Evolutionary conservation across 2,888 invertebrate genomes (phyloP), one percentile per base, ranked within the genome.

Genomic region (Drosophila fulvimacula): DNA sequence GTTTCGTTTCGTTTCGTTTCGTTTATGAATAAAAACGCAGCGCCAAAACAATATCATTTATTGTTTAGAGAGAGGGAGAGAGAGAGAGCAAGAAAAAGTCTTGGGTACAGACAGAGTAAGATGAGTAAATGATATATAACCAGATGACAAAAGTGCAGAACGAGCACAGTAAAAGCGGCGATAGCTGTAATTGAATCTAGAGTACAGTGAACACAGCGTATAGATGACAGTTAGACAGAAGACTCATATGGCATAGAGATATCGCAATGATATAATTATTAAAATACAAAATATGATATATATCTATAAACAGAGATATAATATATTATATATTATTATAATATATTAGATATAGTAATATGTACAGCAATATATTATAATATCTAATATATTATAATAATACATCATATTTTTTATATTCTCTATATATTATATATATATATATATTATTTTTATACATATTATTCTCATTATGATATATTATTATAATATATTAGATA

Each of bases 31-130:
- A n/a, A n/a, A 30, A 36, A 53, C 53, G 63, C 32, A 17, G 69
- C 65, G 30, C 75, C 63, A 84, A 69, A 79, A 85, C 81, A 82
- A 82, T 82, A 79, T 79, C 78, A 76, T 78, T 82, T 80, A 85
- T 82, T 82, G 85, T 82, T 75, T 77, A 70, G 15, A 55, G 60
- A 38, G 41, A 55, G 68, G 51, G 21, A 15, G 7, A 41, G 19
- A 13, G 19, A 44, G 39, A 52, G 46, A n/a, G 3, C n/a, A 4
- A 19, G 5, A 30, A n/a, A 24, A 24, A 55, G 46, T 32, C 60
- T 65, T 52, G 53, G 57, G 70, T 64, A 60, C 55, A 24, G 38
- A 24, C 52, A 48, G 19, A 52, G 59, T 42, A 64, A 73, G 69
- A 60, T 63, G 62, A 51, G 74, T 59, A 75, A 71, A 71, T 49